Base-by-base conservation (phyloP, 2,888 invertebrate genomes). In the Leucoptera coffeella region DNA sequence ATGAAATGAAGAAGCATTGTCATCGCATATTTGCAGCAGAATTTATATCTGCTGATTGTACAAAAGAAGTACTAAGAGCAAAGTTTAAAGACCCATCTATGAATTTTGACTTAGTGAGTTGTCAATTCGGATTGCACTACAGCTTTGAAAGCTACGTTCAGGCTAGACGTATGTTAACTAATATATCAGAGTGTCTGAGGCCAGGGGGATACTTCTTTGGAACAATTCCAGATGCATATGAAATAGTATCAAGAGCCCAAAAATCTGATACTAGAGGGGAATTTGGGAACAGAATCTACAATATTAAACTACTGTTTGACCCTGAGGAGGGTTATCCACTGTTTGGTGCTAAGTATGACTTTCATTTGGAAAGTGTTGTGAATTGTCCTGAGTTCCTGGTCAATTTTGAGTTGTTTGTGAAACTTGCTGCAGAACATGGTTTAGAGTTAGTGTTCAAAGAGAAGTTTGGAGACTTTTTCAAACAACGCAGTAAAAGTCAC, bases 331-430 rank as follows among this genome's bases (percentile, higher is more conserved):
- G 78, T 8, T 80, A 80, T 39, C 90, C 93, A 1, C 58, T 97
- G 12, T 99, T 99, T 72, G 97, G 97, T 21, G 93, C 87, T 12
- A 89, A 91, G 50, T 97, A 97, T 69, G 82, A 93, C 57, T 99
- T 99, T 54, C 83, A 88, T 45, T 69, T 99, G 38, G 93, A 97
- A 47, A 95, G 89, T 19, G 94, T 94, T 5, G 97, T 99, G 1
- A 85, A 99, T 53, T 99, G 99, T 54, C 99, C 99, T 2, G 99
- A 99, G 55, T 99, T 96, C 69, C 73, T 99, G 30, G 94, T 97
- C 10, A 84, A 97, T 59, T 91, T 96, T 56, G 89, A 93, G 11
- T 74, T 85, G 4, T 71, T 97, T 29, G 74, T 78, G 22, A 86
- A 82, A 43, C 52, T 87, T 28, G 85, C 83, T 8, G 67, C 73